phyloP scores from a whole-genome alignment of 1,140 invertebrate species.

The Cydia amplana region DNA sequence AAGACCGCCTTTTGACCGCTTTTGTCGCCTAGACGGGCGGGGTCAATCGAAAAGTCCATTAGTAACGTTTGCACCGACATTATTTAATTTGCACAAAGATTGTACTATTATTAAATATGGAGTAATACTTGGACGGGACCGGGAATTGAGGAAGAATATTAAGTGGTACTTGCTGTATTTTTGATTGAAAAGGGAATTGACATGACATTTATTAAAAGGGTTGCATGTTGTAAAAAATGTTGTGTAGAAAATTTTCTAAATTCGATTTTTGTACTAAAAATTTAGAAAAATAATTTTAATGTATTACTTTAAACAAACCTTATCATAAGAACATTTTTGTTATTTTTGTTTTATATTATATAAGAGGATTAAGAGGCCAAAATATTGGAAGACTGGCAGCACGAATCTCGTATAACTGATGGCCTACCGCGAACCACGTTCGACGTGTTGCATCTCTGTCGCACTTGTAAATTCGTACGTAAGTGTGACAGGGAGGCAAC shows the following conservation, averaged over 20 bases:
- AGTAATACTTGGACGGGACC: slow-evolving; percentile 52
- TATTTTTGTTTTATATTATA: too few relatives aligned
- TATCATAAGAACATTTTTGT: too few relatives aligned
- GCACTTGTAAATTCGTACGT: too few relatives aligned
- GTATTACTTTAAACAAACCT: too few relatives aligned
- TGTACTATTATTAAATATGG: slow-evolving; percentile 29
- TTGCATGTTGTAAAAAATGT: slow-evolving; percentile 7
- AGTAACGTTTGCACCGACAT: slow-evolving; percentile 92
- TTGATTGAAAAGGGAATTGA: slow-evolving; percentile 25
- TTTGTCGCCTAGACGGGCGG: slow-evolving; percentile 83
- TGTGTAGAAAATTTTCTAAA: background rate
- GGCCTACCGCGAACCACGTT: too few relatives aligned
- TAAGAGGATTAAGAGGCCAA: too few relatives aligned
- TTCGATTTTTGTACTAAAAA: background rate
- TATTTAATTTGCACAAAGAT: slow-evolving; percentile 36
- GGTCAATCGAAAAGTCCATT: slow-evolving; percentile 89
- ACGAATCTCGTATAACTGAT: too few relatives aligned
- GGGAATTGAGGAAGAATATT: slow-evolving; percentile 42
- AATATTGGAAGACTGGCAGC: background rate
- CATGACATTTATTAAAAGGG: slow-evolving; percentile 7
- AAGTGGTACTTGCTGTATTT: slow-evolving; percentile 9
- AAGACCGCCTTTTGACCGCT: slow-evolving; percentile 83
- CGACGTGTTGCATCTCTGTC: too few relatives aligned
- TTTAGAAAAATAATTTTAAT: too few relatives aligned
- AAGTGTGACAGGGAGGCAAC: too few relatives aligned